Conservation (phyloP, 2,888 invertebrate species). For the Nysson spinosus region DNA sequence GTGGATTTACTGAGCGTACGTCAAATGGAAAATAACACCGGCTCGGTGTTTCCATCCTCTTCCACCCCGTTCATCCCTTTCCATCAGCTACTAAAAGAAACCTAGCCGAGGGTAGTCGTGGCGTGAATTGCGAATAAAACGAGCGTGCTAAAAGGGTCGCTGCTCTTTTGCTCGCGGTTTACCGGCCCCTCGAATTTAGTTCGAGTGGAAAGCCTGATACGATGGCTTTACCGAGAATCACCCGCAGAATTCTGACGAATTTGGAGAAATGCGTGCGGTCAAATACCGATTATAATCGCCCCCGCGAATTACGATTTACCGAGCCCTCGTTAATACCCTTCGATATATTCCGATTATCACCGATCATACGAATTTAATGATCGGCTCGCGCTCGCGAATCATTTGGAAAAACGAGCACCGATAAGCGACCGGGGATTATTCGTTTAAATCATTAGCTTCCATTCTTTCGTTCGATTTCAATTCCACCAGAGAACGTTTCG, state of each 20-base stretch:
- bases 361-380: too few relatives aligned
- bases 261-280: conserved; percentile 11
- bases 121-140: conserved; percentile 36
- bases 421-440: too few relatives aligned
- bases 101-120: conserved; percentile 2
- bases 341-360: too few relatives aligned
- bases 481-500: too few relatives aligned
- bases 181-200: conserved; percentile 21
- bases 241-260: conserved; percentile 19
- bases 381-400: too few relatives aligned
- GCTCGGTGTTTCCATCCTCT: conserved; percentile 1
- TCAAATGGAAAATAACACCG: conserved; percentile 44
- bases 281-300: conserved; percentile 34
- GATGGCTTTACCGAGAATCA: not conserved
- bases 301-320: conserved; percentile 19
- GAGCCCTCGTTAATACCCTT: conserved; percentile 10
- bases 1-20: not conserved
- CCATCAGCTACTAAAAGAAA: too few relatives aligned
- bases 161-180: conserved; percentile 26
- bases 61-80: too few relatives aligned
- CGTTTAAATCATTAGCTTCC: too few relatives aligned
- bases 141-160: conserved; percentile 41
- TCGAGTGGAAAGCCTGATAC: conserved; percentile 20
- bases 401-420: too few relatives aligned
- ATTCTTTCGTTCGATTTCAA: too few relatives aligned